These are phyloP conservation scores for Geopemphigus sp. DNA, from an alignment of 1,140 invertebrate species.

Conservation along the genomic window DNA sequence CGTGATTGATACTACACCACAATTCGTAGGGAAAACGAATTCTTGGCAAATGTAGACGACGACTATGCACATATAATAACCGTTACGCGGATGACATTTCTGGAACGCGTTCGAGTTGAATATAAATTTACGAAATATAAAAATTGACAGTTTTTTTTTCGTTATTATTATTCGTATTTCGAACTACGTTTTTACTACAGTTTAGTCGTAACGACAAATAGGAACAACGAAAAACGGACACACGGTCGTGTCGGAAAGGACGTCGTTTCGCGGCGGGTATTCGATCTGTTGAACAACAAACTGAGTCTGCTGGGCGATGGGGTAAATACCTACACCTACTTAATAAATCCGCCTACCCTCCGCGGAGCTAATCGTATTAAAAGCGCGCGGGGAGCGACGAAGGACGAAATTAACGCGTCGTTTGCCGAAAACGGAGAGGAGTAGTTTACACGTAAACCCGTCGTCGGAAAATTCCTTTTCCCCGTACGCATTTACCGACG, in stretches of 20 bases:
- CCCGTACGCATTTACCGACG: not conserved
- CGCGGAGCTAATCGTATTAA: not conserved
- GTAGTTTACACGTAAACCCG: not conserved
- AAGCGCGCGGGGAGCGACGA: not conserved
- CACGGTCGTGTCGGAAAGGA: no score
- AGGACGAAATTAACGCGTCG: not conserved
- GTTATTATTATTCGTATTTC: no score
- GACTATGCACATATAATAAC: no score
- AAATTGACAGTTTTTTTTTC: not conserved
- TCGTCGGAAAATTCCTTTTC: no score
- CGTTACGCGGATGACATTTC: not conserved
- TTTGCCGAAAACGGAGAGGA: not conserved
- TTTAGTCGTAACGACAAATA: not conserved
- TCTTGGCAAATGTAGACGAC: no score
- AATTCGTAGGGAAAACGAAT: no score
- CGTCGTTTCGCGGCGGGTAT: accelerated
- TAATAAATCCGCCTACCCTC: no score
- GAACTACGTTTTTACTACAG: no score
- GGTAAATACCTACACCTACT: no score
- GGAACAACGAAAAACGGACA: not conserved
- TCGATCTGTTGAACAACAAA: no score
- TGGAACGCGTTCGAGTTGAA: not conserved
- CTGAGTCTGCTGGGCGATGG: no score
- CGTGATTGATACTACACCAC: no score
- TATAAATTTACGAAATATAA: not conserved